These are phyloP conservation scores for Trichonephila clavipes DNA, from an alignment of 1,140 invertebrate species.

Conservation along the genomic window DNA sequence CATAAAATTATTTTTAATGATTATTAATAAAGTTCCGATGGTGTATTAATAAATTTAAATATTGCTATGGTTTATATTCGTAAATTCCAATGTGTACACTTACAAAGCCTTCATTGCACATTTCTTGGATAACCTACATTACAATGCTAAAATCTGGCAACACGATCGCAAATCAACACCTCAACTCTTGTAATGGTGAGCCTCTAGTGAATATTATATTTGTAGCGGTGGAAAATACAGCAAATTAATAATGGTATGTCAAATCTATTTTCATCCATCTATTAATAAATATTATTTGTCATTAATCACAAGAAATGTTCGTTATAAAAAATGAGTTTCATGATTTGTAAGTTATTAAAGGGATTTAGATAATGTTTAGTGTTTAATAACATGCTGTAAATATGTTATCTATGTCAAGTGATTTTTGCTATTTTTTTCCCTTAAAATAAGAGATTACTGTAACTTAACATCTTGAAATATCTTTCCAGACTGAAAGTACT, in stretches of 20 bases:
- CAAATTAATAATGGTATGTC: conserved; percentile 8
- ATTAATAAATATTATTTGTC: neutral
- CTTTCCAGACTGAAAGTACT: conserved; percentile 84
- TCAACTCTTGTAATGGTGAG: neutral
- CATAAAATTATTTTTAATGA: too few relatives aligned
- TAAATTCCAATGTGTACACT: neutral
- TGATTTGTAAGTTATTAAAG: neutral
- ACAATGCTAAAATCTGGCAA: neutral
- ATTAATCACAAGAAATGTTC: neutral
- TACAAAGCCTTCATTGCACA: neutral
- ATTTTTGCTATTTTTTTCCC: neutral
- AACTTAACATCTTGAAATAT: neutral
- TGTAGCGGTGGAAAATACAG: neutral
- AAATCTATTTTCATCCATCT: conserved; percentile 1
- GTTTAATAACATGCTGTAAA: neutral
- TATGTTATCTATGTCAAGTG: neutral
- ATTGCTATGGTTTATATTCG: too few relatives aligned
- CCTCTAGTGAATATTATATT: neutral
- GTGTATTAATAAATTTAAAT: too few relatives aligned
- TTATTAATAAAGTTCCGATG: too few relatives aligned
- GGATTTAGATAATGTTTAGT: too few relatives aligned
- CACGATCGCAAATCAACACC: too few relatives aligned
- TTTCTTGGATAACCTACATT: neutral
- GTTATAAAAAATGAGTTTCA: too few relatives aligned
- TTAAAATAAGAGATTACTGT: too few relatives aligned